These are phyloP conservation scores for Brenthis ino DNA, from an alignment of 2,888 invertebrate species.

Conservation along the genomic window DNA sequence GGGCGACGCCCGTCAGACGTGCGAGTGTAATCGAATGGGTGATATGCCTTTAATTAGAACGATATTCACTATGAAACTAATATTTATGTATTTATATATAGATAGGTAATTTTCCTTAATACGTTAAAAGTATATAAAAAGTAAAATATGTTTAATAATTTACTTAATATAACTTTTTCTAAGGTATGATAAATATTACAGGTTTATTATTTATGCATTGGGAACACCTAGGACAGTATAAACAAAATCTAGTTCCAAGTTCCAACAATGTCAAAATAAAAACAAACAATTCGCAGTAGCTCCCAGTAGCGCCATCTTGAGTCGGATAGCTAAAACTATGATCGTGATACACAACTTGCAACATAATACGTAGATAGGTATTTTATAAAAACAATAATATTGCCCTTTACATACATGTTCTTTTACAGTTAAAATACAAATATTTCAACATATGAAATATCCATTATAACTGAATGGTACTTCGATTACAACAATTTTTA, in stretches of 20 bases:
- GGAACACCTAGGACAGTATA: too few species aligned
- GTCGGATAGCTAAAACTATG: constrained; percentile 54
- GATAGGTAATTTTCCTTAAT: neutral
- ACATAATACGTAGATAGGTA: neutral
- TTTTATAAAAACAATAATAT: neutral
- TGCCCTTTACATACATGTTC: neutral
- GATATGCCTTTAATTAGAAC: constrained; percentile 45
- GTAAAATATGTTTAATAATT: neutral
- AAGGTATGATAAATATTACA: too few species aligned
- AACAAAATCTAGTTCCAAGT: neutral
- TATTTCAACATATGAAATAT: neutral
- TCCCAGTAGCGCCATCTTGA: constrained; percentile 61
- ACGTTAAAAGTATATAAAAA: too few species aligned
- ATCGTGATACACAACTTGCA: neutral
- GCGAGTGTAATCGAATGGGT: constrained; percentile 51
- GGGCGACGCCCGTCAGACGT: constrained; percentile 62
- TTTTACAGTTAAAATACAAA: neutral
- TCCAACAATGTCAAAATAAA: neutral
- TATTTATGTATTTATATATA: constrained; percentile 7
- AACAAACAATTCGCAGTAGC: neutral
- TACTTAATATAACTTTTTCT: neutral
- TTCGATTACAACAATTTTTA: constrained; percentile 18
- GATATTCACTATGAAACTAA: constrained; percentile 38
- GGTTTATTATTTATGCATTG: too few species aligned
- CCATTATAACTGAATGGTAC: constrained; percentile 13